Evolutionary conservation across 2,113 vertebrate genomes (phyloP), one percentile per base, ranked within the genome.

Genomic region (Engystomops pustulosus): DNA sequence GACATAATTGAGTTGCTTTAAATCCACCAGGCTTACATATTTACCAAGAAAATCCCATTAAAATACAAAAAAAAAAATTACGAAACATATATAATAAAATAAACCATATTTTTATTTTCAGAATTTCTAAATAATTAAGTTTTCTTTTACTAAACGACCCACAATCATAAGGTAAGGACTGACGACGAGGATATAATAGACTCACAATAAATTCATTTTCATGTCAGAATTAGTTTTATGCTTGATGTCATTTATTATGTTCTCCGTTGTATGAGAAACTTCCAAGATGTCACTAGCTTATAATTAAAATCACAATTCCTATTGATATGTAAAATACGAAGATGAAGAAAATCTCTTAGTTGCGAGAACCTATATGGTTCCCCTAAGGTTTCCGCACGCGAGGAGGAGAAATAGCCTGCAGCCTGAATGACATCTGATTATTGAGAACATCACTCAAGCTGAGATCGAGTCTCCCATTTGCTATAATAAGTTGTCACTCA

Each of bases 401-500:
- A 51, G 79, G n/a, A 18, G 49, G 71, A 27, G 47, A 51, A 53
- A 70, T 55, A 45, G 14, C 53, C 20, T 84, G 38, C 27, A 68
- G 32, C 32, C 9, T 68, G 55, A 84, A 53, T 77, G 72, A 36
- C 71, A 84, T 53, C 44, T 68, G 41, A 77, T 84, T 77, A 84
- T 68, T 77, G 53, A 84, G 71, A 76, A 51, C 81, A 84, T 84
- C 71, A 77, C 58, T 84, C 71, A 83, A 15, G 38, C 27, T 51
- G 12, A 49, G 34, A 77, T 30, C 27, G 81, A 25, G 72, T 77
- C 41, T 60, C 36, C 55, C 81, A 62, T 72, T 75, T 62, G 17
- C 81, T 77, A 70, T 77, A 84, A 84, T 84, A 84, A 84, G 58
- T 55, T 84, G 81, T 77, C 72, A 84, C 53, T 84, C 71, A 77